Evolutionary conservation across 2,113 vertebrate species (phyloP).

Genomic region (Damaliscus lunatus): DNA sequence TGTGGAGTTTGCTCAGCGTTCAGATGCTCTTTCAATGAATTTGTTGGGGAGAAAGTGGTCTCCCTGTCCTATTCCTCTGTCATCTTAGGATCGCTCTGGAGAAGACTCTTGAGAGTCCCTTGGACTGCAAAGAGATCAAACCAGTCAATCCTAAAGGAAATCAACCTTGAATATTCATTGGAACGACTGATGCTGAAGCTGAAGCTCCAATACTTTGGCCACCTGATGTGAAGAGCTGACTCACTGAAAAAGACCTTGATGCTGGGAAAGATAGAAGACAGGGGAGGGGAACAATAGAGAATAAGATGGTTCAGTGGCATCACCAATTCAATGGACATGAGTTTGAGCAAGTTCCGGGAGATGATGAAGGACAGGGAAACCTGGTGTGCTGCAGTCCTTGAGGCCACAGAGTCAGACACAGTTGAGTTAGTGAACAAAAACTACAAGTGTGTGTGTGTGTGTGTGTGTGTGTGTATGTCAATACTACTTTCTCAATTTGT

Average conservation of each 20-base stretch:
- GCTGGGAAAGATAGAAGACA: background rate
- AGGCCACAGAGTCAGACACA: background rate
- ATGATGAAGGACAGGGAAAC: background rate
- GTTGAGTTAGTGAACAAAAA: background rate
- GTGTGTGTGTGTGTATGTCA: background rate
- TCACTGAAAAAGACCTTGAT: background rate
- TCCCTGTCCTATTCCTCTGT: too few species aligned
- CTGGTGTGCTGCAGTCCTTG: background rate
- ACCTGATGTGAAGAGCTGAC: background rate
- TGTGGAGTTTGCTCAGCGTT: too few species aligned
- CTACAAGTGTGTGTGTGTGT: background rate
- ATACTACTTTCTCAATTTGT: background rate
- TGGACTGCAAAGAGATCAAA: background rate
- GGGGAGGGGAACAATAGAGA: background rate
- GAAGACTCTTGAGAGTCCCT: background rate
- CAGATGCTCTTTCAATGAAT: too few species aligned
- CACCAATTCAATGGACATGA: background rate
- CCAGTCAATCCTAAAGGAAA: background rate
- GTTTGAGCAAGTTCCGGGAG: background rate
- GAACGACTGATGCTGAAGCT: background rate
- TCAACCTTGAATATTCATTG: background rate
- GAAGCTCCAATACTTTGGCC: background rate
- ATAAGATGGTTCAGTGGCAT: background rate
- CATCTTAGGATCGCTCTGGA: background rate
- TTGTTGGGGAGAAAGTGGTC: too few species aligned